phyloP scores from a whole-genome alignment of 2,888 invertebrate species.

The Drosophila helvetica region DNA sequence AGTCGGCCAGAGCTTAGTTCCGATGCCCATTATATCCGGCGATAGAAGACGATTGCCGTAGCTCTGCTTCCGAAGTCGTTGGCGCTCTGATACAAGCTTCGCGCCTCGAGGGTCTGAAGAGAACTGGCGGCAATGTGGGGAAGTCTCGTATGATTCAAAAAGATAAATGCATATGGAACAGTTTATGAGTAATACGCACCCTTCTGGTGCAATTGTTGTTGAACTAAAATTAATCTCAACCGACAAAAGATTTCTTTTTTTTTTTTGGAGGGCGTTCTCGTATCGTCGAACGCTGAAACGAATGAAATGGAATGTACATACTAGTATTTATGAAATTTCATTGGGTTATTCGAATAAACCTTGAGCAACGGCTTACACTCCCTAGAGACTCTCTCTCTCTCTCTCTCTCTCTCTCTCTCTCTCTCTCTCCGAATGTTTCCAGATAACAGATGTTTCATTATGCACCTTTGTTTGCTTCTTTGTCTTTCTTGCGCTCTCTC shows the following conservation, averaged over 20 bases:
- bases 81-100: not conserved
- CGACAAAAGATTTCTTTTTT: not conserved
- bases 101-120: not conserved
- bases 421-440: not conserved
- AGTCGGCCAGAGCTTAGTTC: conserved; percentile 18
- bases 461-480: not conserved
- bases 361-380: not conserved
- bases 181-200: conserved; percentile 4
- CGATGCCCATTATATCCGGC: conserved; percentile 32
- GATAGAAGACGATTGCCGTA: conserved; percentile 18
- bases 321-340: not conserved
- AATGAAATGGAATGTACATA: too few species aligned
- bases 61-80: conserved; percentile 17
- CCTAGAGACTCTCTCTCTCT: not conserved
- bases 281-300: not conserved
- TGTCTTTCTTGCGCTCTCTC: not conserved
- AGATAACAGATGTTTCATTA: not conserved
- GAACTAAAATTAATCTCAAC: conserved; percentile 14
- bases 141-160: too few species aligned
- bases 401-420: not conserved
- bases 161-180: not conserved
- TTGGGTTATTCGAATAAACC: not conserved
- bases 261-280: conserved; percentile 16
- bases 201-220: conserved; percentile 7
- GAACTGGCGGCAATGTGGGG: not conserved